Evolutionary conservation across 2,113 vertebrate species (phyloP), one percentile per base, ranked within the genome.

Genomic region (Cyprichromis sp.): DNA sequence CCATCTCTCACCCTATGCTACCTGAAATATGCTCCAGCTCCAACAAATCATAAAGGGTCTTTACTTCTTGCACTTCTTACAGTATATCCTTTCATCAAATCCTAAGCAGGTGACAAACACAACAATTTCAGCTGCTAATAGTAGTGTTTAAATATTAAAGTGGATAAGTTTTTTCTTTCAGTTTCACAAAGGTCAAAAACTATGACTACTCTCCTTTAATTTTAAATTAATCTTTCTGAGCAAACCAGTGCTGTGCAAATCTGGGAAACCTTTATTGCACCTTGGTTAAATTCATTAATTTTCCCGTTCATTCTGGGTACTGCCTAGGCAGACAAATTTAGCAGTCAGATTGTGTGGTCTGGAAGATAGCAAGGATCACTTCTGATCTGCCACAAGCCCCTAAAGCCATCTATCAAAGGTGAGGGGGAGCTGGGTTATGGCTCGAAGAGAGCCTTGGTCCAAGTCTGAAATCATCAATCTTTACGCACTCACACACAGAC

Each of bases 321-420:
- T 66, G 55, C 85, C 83, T 42, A 54, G 57, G 63, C 61, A 55
- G 88, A 87, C 82, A 88, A 92, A 93, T 80, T 91, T 91, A 91
- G 93, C 92, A 93, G 91, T 95, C 90, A 89, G 93, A 86, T 87
- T 87, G 94, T 95, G 94, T 94, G 91, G 93, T 94, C 93, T 95
- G 47, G 93, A 96, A 97, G 96, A 97, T 97, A 96, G 92, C 93
- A 91, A 94, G 93, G 96, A 97, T 96, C 96, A 96, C 96, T 90
- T 95, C 95, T 96, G 95, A 96, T 96, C 96, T 95, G 92, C 89
- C 31, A 0, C 84, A 93, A 96, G 94, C 95, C 96, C 42, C 90
- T 95, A 95, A 93, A 95, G 96, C 95, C 95, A 96, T 96, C 96
- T 96, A 96, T 96, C 94, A 97, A 84, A 91, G 89, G 91, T 92